phyloP scores from a whole-genome alignment of 2,113 vertebrate genomes.

The Sminthopsis crassicaudata region DNA sequence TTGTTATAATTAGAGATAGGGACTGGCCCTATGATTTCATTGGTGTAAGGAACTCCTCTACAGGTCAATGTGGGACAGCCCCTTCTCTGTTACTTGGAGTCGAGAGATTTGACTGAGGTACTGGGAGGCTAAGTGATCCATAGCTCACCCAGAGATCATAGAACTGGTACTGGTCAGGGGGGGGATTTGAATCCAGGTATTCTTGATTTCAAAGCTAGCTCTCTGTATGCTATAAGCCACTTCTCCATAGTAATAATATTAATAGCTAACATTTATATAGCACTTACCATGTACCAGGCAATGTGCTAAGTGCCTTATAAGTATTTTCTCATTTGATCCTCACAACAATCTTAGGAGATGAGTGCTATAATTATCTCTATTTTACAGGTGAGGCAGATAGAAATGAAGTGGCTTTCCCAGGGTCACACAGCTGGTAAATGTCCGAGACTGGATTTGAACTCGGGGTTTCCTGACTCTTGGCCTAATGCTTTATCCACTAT shows the following conservation, averaged over 20 bases:
- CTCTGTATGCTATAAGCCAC: not conserved
- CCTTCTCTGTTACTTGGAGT: not conserved
- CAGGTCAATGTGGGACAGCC: not conserved
- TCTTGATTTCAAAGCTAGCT: not conserved
- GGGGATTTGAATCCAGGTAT: not conserved
- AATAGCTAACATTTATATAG: not conserved
- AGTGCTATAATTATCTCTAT: not conserved
- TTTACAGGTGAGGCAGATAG: not conserved
- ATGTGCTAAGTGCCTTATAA: not conserved
- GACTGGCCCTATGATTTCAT: not conserved
- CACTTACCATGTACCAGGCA: not conserved
- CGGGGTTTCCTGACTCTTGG: not conserved
- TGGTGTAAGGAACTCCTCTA: not conserved
- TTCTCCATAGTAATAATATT: not conserved
- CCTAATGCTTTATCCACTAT: not conserved
- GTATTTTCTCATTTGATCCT: not conserved
- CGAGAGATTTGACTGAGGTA: not conserved
- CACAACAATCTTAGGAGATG: not conserved
- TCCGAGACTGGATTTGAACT: not conserved
- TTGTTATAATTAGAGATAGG: not conserved
- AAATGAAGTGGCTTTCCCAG: not conserved
- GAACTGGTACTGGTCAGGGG: not conserved
- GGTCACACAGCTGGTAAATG: not conserved
- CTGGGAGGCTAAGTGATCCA: no score
- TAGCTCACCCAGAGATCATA: not conserved